Base-by-base conservation (phyloP, 2,888 invertebrate genomes). In the Meliscaeva auricollis region DNA sequence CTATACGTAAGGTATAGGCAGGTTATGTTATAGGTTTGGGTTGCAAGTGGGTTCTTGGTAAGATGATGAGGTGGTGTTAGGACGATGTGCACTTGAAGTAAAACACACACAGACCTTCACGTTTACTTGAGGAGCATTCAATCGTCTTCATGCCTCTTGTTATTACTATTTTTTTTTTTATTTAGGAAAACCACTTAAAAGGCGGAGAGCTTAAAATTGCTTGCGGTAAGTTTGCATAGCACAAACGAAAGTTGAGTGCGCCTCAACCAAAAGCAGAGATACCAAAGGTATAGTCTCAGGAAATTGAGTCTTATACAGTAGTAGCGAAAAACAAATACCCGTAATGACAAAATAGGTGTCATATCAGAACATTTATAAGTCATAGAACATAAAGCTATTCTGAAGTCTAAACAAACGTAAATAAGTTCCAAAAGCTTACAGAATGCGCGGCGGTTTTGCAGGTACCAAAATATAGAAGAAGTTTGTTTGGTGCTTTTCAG, bases 141-240 rank as follows among this genome's bases (percentile, higher is more conserved):
- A 64, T 74, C 26, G 75, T 69, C 70, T 77, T 81, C 62, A 73
- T 62, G 75, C 72, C 58, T 66, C 48, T 76, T n/a, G n/a, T n/a
- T n/a, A n/a, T n/a, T n/a, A n/a, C n/a, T n/a, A n/a, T 56, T 58
- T 26, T 69, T 52, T 52, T n/a, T 30, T 58, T 4, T 52, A 30
- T 11, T 30, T 35, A 7, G 17, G 50, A 69, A 73, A 46, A 81
- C 68, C 85, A 85, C 81, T 81, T 69, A 69, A 81, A 50, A 77
- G 81, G 38, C 38, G 79, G 54, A 58, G 75, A 75, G 70, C 75
- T 75, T 30, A 15, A 80, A 79, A 84, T 80, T 79, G 69, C 80
- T 85, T 81, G 85, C 85, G 85, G 85, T 81, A 41, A 73, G 76
- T 85, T 85, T 85, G 81, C 72, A 81, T 85, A 85, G 50, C 72